phyloP scores from a whole-genome alignment of 2,888 invertebrate genomes.

The Tetragonisca angustula region DNA sequence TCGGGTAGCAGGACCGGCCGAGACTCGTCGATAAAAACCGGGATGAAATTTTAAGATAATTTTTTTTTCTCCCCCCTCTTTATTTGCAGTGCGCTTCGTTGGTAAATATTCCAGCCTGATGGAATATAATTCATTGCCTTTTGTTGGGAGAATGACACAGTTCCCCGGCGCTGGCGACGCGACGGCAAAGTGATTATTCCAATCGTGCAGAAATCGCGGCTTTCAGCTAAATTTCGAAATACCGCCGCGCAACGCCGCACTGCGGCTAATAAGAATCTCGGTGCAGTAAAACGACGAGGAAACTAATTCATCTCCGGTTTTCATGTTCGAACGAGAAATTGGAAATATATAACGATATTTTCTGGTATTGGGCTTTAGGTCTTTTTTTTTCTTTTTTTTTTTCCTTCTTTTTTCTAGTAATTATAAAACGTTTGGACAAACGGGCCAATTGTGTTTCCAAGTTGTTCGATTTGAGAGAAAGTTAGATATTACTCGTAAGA shows the following conservation, averaged over 20 bases:
- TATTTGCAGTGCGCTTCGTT: neutral
- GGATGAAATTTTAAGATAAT: conserved; percentile 28
- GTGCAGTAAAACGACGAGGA: neutral
- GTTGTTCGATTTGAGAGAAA: neutral
- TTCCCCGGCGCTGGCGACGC: neutral
- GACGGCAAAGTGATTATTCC: conserved; percentile 16
- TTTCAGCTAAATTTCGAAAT: conserved; percentile 5
- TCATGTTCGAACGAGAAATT: no score
- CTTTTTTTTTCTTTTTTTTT: no score
- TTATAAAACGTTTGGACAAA: no score
- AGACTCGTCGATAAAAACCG: conserved; percentile 35
- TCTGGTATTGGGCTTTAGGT: neutral
- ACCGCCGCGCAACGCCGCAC: neutral
- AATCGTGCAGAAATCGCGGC: conserved; percentile 7
- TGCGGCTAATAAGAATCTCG: conserved; percentile 26
- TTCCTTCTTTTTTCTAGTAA: no score
- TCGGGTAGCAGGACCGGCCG: conserved; percentile 5
- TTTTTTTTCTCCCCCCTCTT: neutral
- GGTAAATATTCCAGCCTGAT: conserved; percentile 23
- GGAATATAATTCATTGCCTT: conserved; percentile 33
- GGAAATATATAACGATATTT: neutral
- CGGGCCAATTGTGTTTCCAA: neutral
- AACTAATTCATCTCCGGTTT: neutral
- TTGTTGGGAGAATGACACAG: conserved; percentile 16
- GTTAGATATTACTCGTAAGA: neutral